phyloP scores from a whole-genome alignment of 2,797 vertebrate species.

The Amblyraja radiata region DNA sequence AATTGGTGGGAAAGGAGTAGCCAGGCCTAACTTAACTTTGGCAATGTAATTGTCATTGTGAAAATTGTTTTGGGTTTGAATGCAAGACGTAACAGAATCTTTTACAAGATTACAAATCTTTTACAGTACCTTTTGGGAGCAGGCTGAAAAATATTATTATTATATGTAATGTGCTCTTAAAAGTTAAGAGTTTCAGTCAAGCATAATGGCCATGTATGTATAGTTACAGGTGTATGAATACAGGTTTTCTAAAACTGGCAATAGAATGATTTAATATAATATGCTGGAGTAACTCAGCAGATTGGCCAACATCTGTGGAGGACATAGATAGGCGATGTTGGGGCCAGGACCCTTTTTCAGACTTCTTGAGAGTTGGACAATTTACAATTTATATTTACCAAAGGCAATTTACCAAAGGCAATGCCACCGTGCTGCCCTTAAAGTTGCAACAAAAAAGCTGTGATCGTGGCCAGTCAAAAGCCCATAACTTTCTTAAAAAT shows the following conservation, averaged over 20 bases:
- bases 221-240: neutral
- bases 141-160: neutral
- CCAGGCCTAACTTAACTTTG: neutral
- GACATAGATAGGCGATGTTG: no score
- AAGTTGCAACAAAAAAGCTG: no score
- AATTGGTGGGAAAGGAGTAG: neutral
- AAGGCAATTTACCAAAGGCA: no score
- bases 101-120: neutral
- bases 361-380: no score
- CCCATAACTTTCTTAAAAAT: no score
- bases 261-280: neutral
- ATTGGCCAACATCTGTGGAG: no score
- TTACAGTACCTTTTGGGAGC: neutral
- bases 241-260: neutral
- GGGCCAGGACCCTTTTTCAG: no score
- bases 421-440: no score
- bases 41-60: neutral
- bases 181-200: neutral
- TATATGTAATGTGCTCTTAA: neutral
- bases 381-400: no score
- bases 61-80: neutral
- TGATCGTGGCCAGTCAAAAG: no score
- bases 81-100: neutral
- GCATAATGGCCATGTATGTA: neutral
- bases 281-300: neutral